Base-by-base conservation (phyloP, 2,888 invertebrate species). In the Lepidocyrtinus sp. region DNA sequence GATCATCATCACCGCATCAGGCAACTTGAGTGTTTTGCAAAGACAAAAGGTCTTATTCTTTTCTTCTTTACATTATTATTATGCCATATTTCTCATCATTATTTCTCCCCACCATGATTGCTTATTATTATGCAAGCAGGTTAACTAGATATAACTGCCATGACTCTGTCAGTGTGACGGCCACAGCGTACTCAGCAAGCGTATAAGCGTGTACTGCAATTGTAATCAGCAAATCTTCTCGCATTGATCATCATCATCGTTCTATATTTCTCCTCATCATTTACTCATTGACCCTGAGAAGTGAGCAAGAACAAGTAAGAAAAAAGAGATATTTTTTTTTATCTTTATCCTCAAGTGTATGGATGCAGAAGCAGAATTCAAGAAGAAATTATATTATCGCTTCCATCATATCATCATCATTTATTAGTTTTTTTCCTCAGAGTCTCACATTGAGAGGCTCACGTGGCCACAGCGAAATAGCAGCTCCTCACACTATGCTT, bases 111-210 rank as follows among this genome's bases (percentile, higher is more conserved):
- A 36, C 36, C 5, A 36, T 36, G 36, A 36, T 36, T 36, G 36
- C 36, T 36, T 59, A 63, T 63, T 72, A 72, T 72, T 72, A 72
- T 72, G 71, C 71, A 72, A 72, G 62, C 27, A 62, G 62, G 19
- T 25, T 64, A 64, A 64, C 64, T 64, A 64, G 64, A 64, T 64
- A 26, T 64, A 17, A 24, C 64, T 26, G 26, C 64, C 26, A 12
- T 36, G 36, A 64, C 64, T 64, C 64, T 64, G 36, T 36, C 36
- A 36, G 36, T 36, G 36, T 36, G 36, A 36, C 36, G 36, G 36
- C 36, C 36, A 12, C 36, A 36, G 36, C 36, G 12, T n/a, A 36
- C 36, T 36, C n/a, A n/a, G n/a, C n/a, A n/a, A 15, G 45, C 65
- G 17, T 36, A 36, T 7, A 12, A 36, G 36, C 36, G 36, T 36